Conservation (phyloP, 2,888 invertebrate species). For the Antitype chi region DNA sequence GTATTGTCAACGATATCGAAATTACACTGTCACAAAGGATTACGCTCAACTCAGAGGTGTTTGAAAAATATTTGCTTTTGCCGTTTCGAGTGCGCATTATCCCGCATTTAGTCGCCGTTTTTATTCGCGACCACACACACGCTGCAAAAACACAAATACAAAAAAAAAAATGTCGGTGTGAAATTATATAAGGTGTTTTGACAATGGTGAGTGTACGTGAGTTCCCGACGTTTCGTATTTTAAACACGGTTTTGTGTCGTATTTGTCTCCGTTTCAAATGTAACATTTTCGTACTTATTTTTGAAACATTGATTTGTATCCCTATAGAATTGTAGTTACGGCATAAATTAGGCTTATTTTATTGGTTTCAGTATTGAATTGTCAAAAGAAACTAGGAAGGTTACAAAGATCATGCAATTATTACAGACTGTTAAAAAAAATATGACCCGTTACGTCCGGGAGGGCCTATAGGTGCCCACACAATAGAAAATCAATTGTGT, state of each 20-base stretch:
- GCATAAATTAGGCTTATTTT: not conserved
- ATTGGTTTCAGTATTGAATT: not conserved
- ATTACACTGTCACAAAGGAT: conserved; percentile 87
- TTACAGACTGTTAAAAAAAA: not conserved
- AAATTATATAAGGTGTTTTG: conserved; percentile 90
- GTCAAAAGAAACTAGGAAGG: not conserved
- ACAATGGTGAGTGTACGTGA: conserved; percentile 88
- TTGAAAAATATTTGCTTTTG: conserved; percentile 89
- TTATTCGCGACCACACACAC: conserved; percentile 86
- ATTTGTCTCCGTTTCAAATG: conserved; percentile 76
- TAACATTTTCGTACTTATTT: conserved; percentile 32
- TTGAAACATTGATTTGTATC: conserved; percentile 27
- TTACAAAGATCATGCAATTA: conserved; percentile 5
- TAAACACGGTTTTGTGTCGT: conserved; percentile 83
- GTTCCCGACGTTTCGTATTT: conserved; percentile 84
- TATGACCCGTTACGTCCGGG: no score
- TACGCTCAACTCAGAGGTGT: conserved; percentile 84
- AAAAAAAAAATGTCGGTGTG: conserved; percentile 74
- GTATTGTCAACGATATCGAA: conserved; percentile 88
- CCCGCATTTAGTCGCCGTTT: conserved; percentile 78
- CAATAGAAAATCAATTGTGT: no score
- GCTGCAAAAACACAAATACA: conserved; percentile 63
- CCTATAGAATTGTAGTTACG: not conserved
- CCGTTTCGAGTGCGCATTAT: conserved; percentile 85
- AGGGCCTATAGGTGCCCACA: no score